A percentile compares a stretch with the other conserved stretches of the same genome.
phyloP scores from a whole-genome alignment of 2,888 invertebrate species.

The Amphipyra berbera region DNA sequence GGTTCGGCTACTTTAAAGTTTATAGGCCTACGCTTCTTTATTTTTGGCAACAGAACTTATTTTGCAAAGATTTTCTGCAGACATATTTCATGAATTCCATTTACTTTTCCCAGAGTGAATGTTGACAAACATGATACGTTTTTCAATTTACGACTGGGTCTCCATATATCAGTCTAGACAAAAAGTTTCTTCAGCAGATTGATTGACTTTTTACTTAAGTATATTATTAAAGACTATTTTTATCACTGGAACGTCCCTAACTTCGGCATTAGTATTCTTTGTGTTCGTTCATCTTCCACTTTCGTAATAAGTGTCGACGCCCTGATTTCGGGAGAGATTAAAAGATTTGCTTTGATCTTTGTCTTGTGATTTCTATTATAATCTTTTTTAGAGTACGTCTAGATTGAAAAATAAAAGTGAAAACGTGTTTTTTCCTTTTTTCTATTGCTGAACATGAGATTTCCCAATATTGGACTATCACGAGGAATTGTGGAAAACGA shows the following conservation, averaged over 20 bases:
- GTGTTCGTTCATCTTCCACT: constrained; percentile 25
- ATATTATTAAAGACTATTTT: constrained; percentile 18
- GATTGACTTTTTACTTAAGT: constrained; percentile 33
- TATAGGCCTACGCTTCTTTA: constrained; percentile 14
- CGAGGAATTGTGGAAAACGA: no score
- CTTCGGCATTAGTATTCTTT: constrained; percentile 45
- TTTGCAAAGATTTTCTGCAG: constrained; percentile 11
- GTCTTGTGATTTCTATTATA: constrained; percentile 8
- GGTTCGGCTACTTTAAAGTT: constrained; percentile 26
- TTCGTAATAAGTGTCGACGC: constrained; percentile 37
- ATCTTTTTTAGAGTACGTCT: constrained; percentile 1
- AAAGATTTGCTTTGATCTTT: constrained; percentile 34
- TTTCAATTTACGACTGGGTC: background rate
- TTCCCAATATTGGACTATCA: no score
- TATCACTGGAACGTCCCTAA: constrained; percentile 5
- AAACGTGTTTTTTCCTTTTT: no score
- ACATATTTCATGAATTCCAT: constrained; percentile 10
- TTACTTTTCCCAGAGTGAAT: constrained; percentile 6
- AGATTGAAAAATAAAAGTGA: background rate
- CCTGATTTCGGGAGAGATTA: constrained; percentile 40
- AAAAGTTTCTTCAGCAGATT: constrained; percentile 12
- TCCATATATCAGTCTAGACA: constrained; percentile 21
- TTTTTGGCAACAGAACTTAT: constrained; percentile 29
- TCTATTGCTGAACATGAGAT: no score
- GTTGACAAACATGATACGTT: constrained; percentile 15